Evolutionary conservation across 1,140 invertebrate species (phyloP), one percentile per base, ranked within the genome.

Genomic region (Drosophila busckii): DNA sequence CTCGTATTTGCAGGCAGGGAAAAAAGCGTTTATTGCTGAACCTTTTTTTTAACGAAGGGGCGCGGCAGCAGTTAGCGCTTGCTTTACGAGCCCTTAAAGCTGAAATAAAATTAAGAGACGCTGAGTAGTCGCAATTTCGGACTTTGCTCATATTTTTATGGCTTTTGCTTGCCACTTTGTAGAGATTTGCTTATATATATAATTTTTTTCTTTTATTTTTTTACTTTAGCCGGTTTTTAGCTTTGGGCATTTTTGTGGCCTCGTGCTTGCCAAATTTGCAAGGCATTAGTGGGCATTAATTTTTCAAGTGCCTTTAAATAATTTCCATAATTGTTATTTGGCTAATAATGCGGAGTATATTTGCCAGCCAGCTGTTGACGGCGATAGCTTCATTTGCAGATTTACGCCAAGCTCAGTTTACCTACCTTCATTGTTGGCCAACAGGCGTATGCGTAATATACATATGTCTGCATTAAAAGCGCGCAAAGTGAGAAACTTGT

Each of bases 101-200:
- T 55, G 48, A 19, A 80, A 78, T 78, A 80, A 80, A 78, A 76
- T 78, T 68, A 71, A 78, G 67, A 80, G 67, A 38, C 58, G 73
- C 71, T 78, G 71, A 80, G 71, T 78, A 80, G 71, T 80, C 63
- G 63, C 71, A 54, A 71, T 71, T 80, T 76, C 40, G 58, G 53
- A 56, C 58, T 52, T 52, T 71, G 49, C 49, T 45, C 44, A 52
- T 49, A n/a, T 67, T 78, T 73, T 68, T 50, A 68, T 37, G 58
- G 41, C 20, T 61, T 59, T 42, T 26, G 46, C 23, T 31, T 10
- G 49, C 49, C 15, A 80, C 63, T 82, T 80, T 82, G 75, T 69
- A 25, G 19, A 42, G 52, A 62, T 62, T 58, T 58, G 41, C 31
- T n/a, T n/a, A n/a, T n/a, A n/a, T n/a, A n/a, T n/a, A n/a, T n/a